A percentile compares a stretch with the other conserved stretches of the same genome.
These are phyloP conservation scores for Paralichthys olivaceus DNA, from an alignment of 2,113 vertebrate species.

Conservation along the genomic window DNA sequence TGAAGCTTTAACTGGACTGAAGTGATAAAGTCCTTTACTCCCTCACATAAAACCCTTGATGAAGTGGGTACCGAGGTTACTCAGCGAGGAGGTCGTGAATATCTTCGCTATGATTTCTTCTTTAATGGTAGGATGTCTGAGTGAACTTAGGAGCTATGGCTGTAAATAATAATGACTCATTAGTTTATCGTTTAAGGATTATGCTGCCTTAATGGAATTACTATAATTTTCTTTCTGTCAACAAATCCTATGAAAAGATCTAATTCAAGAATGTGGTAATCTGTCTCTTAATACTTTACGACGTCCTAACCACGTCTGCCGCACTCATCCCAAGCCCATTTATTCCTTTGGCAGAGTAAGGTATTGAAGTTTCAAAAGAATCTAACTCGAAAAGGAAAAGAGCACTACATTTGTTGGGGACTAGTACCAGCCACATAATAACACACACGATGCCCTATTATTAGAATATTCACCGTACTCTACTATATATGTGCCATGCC, in stretches of 20 bases:
- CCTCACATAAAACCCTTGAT: conserved; percentile 13
- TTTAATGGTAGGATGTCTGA: neutral
- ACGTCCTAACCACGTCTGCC: no score
- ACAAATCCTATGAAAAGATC: neutral
- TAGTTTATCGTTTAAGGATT: neutral
- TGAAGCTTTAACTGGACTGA: conserved; percentile 20
- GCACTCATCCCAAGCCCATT: neutral
- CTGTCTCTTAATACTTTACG: neutral
- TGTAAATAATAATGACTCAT: neutral
- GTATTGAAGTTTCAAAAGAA: neutral
- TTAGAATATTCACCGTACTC: no score
- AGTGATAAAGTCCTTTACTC: conserved; percentile 20
- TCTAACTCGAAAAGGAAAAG: neutral
- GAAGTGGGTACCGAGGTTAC: neutral
- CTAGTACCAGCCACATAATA: neutral
- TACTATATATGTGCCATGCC: no score
- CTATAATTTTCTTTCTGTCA: neutral
- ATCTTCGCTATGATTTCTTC: neutral
- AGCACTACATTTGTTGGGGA: neutral
- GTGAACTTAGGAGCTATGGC: neutral
- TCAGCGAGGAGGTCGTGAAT: conserved; percentile 2
- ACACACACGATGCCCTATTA: neutral
- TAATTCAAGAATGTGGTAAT: neutral
- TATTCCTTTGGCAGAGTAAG: neutral
- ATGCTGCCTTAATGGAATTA: neutral